Percentiles rank a stretch among this genome's conserved stretches.
Conservation (phyloP, 1,140 invertebrate genomes). For the Carposina sasakii region DNA sequence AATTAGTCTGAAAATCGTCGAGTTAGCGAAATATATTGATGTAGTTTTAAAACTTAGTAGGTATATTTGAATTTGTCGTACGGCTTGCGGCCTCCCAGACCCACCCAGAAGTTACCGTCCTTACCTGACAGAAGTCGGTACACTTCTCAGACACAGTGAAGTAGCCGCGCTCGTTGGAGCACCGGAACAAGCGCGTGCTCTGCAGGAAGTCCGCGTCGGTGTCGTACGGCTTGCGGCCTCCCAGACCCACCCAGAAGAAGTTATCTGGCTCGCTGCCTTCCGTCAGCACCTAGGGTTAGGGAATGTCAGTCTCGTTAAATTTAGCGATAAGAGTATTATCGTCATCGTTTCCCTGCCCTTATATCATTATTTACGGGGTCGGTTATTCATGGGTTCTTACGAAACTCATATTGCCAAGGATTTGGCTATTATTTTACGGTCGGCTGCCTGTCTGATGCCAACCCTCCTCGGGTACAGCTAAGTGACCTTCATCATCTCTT, state of each 20-base stretch:
- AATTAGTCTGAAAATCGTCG: no score
- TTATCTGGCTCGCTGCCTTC: slow-evolving; percentile 99
- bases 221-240: slow-evolving; percentile 94
- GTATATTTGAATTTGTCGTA: slow-evolving; percentile 95
- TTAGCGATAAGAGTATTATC: no score
- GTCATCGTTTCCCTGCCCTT: no score
- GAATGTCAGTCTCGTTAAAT: no score
- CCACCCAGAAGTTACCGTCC: slow-evolving; percentile 97
- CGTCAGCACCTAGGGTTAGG: slow-evolving; percentile 82
- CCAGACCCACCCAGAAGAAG: slow-evolving; percentile 98
- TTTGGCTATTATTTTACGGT: no score
- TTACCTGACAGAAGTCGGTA: slow-evolving; percentile 98
- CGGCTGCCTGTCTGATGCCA: no score
- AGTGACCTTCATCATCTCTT: no score
- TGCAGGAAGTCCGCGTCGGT: slow-evolving; percentile 94
- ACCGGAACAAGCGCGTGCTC: slow-evolving; percentile 95
- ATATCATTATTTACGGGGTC: no score
- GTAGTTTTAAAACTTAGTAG: slow-evolving; percentile 94
- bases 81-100: slow-evolving; percentile 91
- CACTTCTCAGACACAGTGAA: slow-evolving; percentile 99
- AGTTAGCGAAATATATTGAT: slow-evolving; percentile 98
- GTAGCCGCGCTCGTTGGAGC: slow-evolving; percentile 99
- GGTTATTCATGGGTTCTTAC: no score
- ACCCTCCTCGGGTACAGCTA: no score
- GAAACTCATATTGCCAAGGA: no score